Percentiles rank a stretch among this genome's conserved stretches.
phyloP scores from a whole-genome alignment of 1,140 invertebrate species.

The Calliphora vicina region DNA sequence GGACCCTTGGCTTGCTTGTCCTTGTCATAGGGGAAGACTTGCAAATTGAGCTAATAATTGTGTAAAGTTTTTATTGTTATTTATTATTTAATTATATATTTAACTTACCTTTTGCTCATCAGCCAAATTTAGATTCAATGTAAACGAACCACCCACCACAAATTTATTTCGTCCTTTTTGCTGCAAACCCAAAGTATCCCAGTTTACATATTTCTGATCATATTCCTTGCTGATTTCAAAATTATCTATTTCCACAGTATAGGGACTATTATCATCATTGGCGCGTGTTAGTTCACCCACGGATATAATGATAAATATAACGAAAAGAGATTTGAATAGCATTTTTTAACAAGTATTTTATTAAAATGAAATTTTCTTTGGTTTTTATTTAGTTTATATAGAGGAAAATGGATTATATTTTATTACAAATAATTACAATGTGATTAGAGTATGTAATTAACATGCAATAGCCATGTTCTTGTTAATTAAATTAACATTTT shows the following conservation, averaged over 20 bases:
- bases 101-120: neutral
- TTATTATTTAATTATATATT: neutral
- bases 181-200: neutral
- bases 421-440: no score
- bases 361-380: neutral
- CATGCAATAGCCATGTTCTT: neutral
- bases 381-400: neutral
- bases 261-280: neutral
- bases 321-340: neutral
- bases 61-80: no score
- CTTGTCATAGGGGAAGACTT: neutral
- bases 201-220: neutral
- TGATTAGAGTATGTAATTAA: neutral
- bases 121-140: neutral
- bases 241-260: neutral
- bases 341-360: neutral
- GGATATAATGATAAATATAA: neutral
- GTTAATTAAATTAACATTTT: neutral
- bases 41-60: neutral
- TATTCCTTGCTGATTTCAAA: neutral
- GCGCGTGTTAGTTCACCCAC: neutral
- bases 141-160: neutral
- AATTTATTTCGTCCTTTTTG: neutral
- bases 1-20: neutral
- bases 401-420: constrained; percentile 3